Evolutionary conservation across 2,888 invertebrate genomes (phyloP).

Genomic region (Morpho achilles): DNA sequence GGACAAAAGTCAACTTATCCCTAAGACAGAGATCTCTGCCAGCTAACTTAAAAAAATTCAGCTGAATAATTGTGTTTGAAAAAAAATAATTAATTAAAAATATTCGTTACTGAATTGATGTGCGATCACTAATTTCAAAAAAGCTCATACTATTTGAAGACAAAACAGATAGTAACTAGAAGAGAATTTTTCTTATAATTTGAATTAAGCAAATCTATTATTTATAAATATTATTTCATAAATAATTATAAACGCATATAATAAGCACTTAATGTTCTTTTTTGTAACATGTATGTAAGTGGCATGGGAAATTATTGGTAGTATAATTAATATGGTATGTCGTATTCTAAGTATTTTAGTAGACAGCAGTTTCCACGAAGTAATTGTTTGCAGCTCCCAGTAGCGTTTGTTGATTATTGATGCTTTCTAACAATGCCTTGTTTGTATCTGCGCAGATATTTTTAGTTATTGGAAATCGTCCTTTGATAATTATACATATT

Average conservation of each 20-base stretch:
- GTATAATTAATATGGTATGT: slow-evolving; percentile 5
- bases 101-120: no score
- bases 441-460: slow-evolving; percentile 23
- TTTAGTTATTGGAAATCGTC: slow-evolving; percentile 15
- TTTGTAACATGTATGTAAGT: background rate
- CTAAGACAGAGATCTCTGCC: no score
- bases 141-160: no score
- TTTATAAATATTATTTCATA: no score
- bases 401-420: slow-evolving; percentile 31
- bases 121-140: no score
- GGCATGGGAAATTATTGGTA: slow-evolving; percentile 1
- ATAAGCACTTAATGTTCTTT: background rate
- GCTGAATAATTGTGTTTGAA: no score
- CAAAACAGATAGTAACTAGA: no score
- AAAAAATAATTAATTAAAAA: no score
- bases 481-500: slow-evolving; percentile 1
- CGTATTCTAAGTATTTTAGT: slow-evolving; percentile 19
- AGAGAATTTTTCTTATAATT: no score
- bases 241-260: background rate
- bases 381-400: slow-evolving; percentile 40
- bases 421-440: slow-evolving; percentile 27
- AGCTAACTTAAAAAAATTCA: no score
- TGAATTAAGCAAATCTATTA: no score
- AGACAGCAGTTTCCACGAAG: slow-evolving; percentile 38
- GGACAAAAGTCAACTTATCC: no score